Evolutionary conservation across 1,140 invertebrate genomes (phyloP).

Genomic region (Vollenhovia emeryi): DNA sequence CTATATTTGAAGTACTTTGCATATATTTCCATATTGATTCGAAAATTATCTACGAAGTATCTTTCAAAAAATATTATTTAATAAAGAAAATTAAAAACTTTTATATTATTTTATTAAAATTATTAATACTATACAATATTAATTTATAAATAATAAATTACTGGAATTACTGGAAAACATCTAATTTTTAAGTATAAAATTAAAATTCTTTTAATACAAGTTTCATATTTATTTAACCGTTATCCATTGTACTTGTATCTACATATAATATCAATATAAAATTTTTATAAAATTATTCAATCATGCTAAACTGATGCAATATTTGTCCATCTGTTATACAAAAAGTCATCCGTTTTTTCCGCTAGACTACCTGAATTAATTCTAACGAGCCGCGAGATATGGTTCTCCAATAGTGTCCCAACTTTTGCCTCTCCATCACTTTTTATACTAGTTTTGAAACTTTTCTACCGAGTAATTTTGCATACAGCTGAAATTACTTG

Average conservation of each 20-base stretch:
- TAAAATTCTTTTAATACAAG: neutral
- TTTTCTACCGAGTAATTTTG: neutral
- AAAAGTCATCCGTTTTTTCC: slow-evolving; percentile 1
- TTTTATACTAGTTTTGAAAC: slow-evolving; percentile 25
- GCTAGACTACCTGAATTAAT: neutral
- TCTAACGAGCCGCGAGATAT: neutral
- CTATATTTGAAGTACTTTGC: neutral
- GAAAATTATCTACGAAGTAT: neutral
- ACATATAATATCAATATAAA: neutral
- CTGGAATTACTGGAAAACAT: neutral
- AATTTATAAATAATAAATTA: neutral
- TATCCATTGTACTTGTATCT: neutral
- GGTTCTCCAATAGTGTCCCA: slow-evolving; percentile 23
- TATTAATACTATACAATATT: neutral
- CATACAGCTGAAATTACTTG: neutral
- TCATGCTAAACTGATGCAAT: neutral
- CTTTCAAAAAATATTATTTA: no score
- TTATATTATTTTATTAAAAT: neutral
- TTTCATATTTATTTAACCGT: neutral
- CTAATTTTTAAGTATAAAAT: neutral
- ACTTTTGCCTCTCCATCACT: slow-evolving; percentile 18
- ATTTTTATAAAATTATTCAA: neutral
- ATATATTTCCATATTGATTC: neutral
- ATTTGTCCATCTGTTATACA: neutral
- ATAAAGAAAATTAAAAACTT: no score